phyloP scores from a whole-genome alignment of 2,888 invertebrate genomes.

The Drosophila aldrichi region DNA sequence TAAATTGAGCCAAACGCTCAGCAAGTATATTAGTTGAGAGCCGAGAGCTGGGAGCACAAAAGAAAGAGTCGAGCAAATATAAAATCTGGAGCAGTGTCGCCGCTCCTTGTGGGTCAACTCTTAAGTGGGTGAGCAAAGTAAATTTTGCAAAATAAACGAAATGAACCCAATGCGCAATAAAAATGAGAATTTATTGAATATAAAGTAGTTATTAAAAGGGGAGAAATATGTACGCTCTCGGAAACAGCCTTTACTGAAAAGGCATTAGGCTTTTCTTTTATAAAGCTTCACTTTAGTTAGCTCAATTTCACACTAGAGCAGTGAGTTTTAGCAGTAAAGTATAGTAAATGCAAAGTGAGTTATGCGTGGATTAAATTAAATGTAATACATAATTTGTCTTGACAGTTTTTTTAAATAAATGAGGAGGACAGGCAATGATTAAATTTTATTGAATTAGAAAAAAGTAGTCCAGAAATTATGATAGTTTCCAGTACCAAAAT shows the following conservation, averaged over 20 bases:
- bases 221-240: neutral
- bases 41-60: slow-evolving; percentile 13
- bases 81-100: slow-evolving; percentile 58
- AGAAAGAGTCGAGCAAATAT: slow-evolving; percentile 1
- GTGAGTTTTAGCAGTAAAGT: too few species aligned
- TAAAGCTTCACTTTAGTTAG: neutral
- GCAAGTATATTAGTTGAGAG: slow-evolving; percentile 46
- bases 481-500: too few species aligned
- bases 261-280: neutral
- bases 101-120: slow-evolving; percentile 45
- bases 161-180: slow-evolving; percentile 35
- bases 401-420: too few species aligned
- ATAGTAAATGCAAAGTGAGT: neutral
- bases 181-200: slow-evolving; percentile 50
- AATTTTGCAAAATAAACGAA: slow-evolving; percentile 35
- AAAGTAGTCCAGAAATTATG: too few species aligned
- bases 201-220: slow-evolving; percentile 42
- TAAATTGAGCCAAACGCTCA: slow-evolving; percentile 55
- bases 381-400: too few species aligned
- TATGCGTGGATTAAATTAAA: neutral
- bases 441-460: too few species aligned
- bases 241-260: neutral
- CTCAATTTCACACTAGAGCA: neutral
- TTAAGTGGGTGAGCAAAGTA: slow-evolving; percentile 47
- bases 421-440: too few species aligned